Base-by-base conservation (phyloP, 2,113 vertebrate species). In the Lepidothrix coronata region DNA sequence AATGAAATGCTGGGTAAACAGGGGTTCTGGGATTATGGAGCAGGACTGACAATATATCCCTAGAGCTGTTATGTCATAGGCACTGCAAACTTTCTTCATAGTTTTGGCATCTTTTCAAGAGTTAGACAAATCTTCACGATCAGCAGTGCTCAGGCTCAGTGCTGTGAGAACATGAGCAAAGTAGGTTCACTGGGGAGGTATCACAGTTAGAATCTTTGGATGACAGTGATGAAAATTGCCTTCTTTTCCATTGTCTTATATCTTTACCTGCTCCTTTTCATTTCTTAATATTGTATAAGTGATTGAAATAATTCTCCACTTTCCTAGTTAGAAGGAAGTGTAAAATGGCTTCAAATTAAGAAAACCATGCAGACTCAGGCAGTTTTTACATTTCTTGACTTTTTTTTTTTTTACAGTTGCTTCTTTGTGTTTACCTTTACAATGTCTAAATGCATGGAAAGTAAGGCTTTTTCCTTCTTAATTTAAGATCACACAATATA, bases 391-490 rank as follows among this genome's bases (percentile, higher is more conserved):
- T 73, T 46, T 51, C 4, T 72, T 33, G 27, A 4, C 20, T 5
- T 8, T 58, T 10, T 41, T 35, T 52, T 33, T 70, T 67, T 61
- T 85, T 39, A 3, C 1, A 2, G 4, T 52, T 87, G 4, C 1
- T 54, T 85, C 37, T 86, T 83, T 86, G 21, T 21, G 12, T 73
- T 85, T 91, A n/a, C 28, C 27, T 96, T 96, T 85, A 88, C 91
- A 94, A 93, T 63, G 27, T 95, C 66, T 84, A 92, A 95, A 66
- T 18, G 35, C 16, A 27, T 67, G 43, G 41, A 33, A 88, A 90
- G 74, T 65, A 75, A 92, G 73, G 48, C 46, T 87, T 96, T 97
- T 91, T 92, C 80, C 22, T 88, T 96, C 57, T 96, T 89, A 89
- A 88, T 88, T 96, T 52, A 81, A 84, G 81, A 83, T 93, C 12